These are phyloP conservation scores for Trichomalopsis sarcophagae DNA, from an alignment of 1,140 invertebrate species.

Conservation along the genomic window DNA sequence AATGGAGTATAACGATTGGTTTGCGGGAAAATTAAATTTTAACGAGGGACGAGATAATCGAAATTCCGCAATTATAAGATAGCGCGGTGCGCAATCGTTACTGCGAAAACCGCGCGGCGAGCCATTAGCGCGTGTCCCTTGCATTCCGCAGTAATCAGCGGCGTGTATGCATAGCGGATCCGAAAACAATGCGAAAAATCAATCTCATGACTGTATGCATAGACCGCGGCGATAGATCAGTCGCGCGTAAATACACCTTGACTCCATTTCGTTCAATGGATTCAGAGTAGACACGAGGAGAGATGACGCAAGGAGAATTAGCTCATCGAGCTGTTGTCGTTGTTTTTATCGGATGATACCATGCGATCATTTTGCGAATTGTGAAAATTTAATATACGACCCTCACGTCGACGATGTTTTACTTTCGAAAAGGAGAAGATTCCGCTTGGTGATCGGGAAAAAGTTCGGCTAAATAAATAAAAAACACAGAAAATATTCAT, in stretches of 20 bases:
- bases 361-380: too few relatives aligned
- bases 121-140: not conserved
- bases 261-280: not conserved
- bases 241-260: not conserved
- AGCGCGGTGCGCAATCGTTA: not conserved
- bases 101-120: not conserved
- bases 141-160: not conserved
- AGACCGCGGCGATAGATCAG: not conserved
- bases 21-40: not conserved
- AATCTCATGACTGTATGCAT: not conserved
- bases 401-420: not conserved
- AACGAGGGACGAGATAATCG: not conserved
- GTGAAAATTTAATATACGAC: not conserved
- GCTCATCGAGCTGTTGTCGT: not conserved
- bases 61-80: not conserved
- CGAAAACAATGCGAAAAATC: slow-evolving; percentile 4
- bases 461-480: not conserved
- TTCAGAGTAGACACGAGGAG: too few relatives aligned
- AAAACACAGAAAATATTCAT: not conserved
- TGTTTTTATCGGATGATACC: not conserved
- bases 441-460: not conserved
- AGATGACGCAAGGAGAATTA: not conserved
- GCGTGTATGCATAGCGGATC: too few relatives aligned
- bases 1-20: not conserved
- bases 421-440: not conserved